These are phyloP conservation scores for Tiliacea citrago DNA, from an alignment of 2,888 invertebrate genomes.

Conservation along the genomic window DNA sequence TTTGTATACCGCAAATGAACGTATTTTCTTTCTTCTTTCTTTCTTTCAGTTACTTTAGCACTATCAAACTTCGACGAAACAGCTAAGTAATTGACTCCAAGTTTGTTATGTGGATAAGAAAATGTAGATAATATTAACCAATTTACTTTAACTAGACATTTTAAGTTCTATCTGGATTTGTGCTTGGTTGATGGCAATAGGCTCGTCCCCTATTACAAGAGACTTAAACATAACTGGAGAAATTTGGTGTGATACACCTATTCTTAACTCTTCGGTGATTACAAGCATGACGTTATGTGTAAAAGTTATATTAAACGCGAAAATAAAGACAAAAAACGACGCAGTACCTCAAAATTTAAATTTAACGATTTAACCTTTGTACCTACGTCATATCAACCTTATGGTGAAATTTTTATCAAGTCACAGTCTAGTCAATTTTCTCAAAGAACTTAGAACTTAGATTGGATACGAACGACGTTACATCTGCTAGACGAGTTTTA, in stretches of 20 bases:
- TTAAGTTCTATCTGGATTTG: too few relatives aligned
- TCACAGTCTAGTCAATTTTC: conserved; percentile 20
- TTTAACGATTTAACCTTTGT: not conserved
- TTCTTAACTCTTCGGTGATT: too few relatives aligned
- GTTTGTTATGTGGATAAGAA: conserved; percentile 14
- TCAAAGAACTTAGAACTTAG: conserved; percentile 35
- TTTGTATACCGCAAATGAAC: too few relatives aligned
- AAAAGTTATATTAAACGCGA: not conserved
- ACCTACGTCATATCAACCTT: not conserved
- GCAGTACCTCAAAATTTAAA: not conserved
- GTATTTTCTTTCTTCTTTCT: too few relatives aligned
- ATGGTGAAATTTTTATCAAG: not conserved
- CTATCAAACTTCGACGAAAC: conserved; percentile 2
- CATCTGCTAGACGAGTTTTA: conserved; percentile 23
- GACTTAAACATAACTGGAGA: too few relatives aligned
- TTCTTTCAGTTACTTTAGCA: conserved; percentile 13
- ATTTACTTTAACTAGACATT: not conserved
- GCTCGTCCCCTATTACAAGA: too few relatives aligned
- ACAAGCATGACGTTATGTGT: too few relatives aligned
- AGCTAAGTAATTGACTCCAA: conserved; percentile 13
- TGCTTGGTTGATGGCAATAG: too few relatives aligned
- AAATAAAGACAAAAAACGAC: not conserved
- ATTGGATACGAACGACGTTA: conserved; percentile 42
- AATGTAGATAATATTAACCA: conserved; percentile 2
- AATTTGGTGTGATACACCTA: too few relatives aligned